These are phyloP conservation scores for Scopus umbretta DNA, from an alignment of 2,113 vertebrate species.

Conservation along the genomic window DNA sequence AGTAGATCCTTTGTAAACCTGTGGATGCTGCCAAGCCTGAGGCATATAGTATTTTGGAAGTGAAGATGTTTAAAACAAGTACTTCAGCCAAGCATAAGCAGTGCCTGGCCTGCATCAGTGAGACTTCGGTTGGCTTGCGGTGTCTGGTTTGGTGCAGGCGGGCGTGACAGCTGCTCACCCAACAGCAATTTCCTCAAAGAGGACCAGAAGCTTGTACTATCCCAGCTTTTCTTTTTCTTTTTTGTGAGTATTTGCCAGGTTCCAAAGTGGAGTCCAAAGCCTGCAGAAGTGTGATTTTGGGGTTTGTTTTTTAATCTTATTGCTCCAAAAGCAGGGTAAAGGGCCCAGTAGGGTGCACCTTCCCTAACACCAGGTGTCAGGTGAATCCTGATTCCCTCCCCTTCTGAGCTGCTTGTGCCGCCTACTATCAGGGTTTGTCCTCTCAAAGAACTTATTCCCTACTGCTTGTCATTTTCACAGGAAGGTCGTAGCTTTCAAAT, in stretches of 20 bases:
- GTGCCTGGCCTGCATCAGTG: background rate
- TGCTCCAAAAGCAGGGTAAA: background rate
- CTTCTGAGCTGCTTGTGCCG: background rate
- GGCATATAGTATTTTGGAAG: background rate
- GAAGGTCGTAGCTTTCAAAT: background rate
- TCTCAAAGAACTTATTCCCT: background rate
- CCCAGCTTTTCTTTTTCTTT: background rate
- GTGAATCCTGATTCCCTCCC: background rate
- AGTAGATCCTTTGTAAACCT: background rate
- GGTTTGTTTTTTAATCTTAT: background rate
- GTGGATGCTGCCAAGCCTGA: background rate
- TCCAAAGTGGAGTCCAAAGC: background rate
- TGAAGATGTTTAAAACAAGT: background rate
- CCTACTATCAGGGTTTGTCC: background rate
- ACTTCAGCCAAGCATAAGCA: background rate
- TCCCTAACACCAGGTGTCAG: background rate
- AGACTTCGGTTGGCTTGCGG: background rate
- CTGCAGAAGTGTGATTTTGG: background rate
- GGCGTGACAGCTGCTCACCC: fast-evolving
- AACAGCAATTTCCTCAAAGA: background rate
- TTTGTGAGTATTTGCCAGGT: background rate
- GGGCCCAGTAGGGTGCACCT: background rate
- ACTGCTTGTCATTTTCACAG: background rate
- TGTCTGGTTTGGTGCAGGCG: background rate
- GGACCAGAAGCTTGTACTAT: background rate